Base-by-base conservation (phyloP, 2,797 vertebrate species). In the Cossypha dichroa region DNA sequence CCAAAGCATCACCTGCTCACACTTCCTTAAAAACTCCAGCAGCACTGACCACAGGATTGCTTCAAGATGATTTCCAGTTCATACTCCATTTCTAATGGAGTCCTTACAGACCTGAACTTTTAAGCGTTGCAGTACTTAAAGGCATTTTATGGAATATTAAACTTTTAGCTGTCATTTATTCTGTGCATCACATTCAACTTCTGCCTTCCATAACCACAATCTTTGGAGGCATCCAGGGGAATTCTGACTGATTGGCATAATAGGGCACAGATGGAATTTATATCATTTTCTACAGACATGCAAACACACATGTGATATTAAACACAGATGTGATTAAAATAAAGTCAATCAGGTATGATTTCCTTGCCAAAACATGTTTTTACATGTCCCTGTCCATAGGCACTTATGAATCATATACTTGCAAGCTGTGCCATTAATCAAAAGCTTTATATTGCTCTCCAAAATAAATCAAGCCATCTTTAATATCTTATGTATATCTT, bases 61-160 rank as follows among this genome's bases (percentile, higher is more conserved):
- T 68, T 41, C 26, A 40, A 15, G 43, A 26, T 20, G 40, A 93
- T 88, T 94, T 89, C 69, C 18, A 70, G 25, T 13, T 66, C 1
- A 3, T 43, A 56, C 21, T 73, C 33, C 10, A 12, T 52, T 79
- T 82, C 67, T 77, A 67, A 86, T 33, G 28, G 31, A 80, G 26
- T 55, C 15, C 67, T 82, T 59, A 58, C 1, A 91, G 92, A 70
- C 22, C 55, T 25, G 25, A n/a, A 58, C 63, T 95, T 79, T 89
- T 45, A 82, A 56, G 51, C 36, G 34, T 13, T 63, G 23, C 48
- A 91, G 68, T 43, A 59, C 52, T 74, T 85, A 67, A 38, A 85
- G 55, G 25, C 40, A 21, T 87, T 89, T 89, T 48, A 82, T 59
- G 26, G 62, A 87, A 80, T 74, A 82, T 51, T 75, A 46, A 95